A percentile compares a stretch with the other conserved stretches of the same genome.
Evolutionary conservation across 2,797 vertebrate genomes (phyloP).

Genomic region (Catharus ustulatus): DNA sequence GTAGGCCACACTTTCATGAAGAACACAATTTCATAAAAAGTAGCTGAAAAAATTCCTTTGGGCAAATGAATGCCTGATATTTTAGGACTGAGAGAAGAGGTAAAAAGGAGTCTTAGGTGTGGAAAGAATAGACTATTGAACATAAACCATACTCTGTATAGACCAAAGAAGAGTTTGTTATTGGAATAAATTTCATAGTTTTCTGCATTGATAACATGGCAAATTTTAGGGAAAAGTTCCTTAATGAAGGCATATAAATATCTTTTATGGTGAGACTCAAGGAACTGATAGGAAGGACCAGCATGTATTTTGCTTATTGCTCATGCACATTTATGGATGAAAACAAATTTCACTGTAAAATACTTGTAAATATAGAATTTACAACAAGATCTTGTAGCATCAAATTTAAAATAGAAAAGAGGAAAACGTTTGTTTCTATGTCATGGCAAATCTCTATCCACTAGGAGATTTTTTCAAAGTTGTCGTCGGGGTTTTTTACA

Average conservation of each 20-base stretch:
- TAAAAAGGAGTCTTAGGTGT: neutral
- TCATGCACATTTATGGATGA: neutral
- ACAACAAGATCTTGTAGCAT: fast-evolving
- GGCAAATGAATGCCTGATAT: neutral
- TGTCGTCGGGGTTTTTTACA: neutral
- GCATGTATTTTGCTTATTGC: neutral
- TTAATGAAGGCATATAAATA: neutral
- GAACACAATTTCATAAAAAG: neutral
- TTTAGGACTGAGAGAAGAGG: neutral
- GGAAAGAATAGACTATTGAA: neutral
- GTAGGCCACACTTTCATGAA: neutral
- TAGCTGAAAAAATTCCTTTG: neutral
- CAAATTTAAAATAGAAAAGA: neutral
- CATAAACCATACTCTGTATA: neutral
- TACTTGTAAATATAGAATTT: neutral
- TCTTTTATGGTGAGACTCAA: neutral
- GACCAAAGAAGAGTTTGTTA: neutral
- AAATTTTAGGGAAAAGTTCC: neutral
- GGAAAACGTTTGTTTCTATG: neutral
- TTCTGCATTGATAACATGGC: neutral
- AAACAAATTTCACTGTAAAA: neutral
- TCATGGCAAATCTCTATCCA: neutral
- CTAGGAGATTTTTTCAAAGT: neutral
- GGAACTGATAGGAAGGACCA: neutral
- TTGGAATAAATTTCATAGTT: neutral